These are phyloP conservation scores for Centropristis striata DNA, from an alignment of 2,113 vertebrate genomes.

Conservation along the genomic window DNA sequence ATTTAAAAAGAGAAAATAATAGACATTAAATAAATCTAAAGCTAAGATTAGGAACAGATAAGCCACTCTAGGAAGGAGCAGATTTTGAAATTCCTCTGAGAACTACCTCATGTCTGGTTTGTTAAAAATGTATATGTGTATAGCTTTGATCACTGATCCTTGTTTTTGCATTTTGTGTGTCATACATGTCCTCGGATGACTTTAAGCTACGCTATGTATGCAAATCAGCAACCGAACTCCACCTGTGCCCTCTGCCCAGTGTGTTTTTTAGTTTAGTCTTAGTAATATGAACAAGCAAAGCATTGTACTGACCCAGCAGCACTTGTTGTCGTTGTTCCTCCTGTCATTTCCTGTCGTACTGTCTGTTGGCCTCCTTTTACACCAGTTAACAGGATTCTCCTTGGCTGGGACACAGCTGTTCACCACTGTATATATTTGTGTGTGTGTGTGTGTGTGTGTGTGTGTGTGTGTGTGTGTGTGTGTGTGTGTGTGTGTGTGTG, in stretches of 20 bases:
- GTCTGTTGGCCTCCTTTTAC: slow-evolving; percentile 36
- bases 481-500: background rate
- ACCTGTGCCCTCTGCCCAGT: background rate
- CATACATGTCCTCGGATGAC: background rate
- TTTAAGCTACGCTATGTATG: background rate
- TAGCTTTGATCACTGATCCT: background rate
- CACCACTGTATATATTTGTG: slow-evolving; percentile 8
- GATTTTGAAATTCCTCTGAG: no score
- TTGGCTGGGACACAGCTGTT: slow-evolving; percentile 63
- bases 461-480: background rate
- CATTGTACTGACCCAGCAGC: slow-evolving; percentile 50
- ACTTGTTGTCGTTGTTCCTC: slow-evolving; percentile 57
- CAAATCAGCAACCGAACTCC: background rate
- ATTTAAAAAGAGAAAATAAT: no score
- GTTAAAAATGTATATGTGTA: background rate
- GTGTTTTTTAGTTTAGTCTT: slow-evolving; percentile 4
- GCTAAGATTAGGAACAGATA: no score
- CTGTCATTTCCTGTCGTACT: slow-evolving; percentile 46
- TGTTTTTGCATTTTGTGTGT: background rate
- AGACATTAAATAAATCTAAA: no score
- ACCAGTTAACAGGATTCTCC: slow-evolving; percentile 32
- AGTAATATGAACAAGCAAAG: slow-evolving; percentile 41
- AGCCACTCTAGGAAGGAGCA: no score
- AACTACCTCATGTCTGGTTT: background rate
- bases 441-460: background rate